A percentile compares a stretch with the other conserved stretches of the same genome.
These are phyloP conservation scores for Eupithecia vulgata DNA, from an alignment of 2,888 invertebrate species.

Conservation along the genomic window DNA sequence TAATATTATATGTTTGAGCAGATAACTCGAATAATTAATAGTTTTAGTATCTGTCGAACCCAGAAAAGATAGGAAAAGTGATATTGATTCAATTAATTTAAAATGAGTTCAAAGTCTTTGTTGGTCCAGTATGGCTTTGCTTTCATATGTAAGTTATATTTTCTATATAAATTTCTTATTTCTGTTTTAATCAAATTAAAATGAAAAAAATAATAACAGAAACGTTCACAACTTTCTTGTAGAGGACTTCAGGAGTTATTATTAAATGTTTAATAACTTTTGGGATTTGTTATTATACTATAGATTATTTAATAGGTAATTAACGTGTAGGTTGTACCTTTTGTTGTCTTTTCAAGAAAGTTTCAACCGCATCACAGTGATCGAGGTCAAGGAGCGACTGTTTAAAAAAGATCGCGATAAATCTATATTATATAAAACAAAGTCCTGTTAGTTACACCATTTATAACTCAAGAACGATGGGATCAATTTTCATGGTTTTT, in stretches of 20 bases:
- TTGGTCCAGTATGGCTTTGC: constrained; percentile 3
- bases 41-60: neutral
- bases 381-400: too few species aligned
- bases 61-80: neutral
- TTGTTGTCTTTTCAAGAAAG: too few species aligned
- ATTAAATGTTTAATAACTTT: too few species aligned
- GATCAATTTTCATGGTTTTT: too few species aligned
- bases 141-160: neutral
- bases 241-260: neutral
- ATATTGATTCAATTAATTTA: neutral
- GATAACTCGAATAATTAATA: neutral
- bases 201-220: neutral
- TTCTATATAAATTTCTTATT: neutral
- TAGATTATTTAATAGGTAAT: too few species aligned
- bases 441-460: too few species aligned
- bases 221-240: neutral
- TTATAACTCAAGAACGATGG: too few species aligned
- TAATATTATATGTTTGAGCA: neutral
- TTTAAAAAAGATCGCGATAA: too few species aligned
- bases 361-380: too few species aligned
- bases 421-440: too few species aligned
- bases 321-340: too few species aligned
- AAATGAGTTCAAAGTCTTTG: neutral
- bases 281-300: too few species aligned
- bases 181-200: neutral